Base-by-base conservation (phyloP, 2,888 invertebrate genomes). In the Napeogenes sylphis region DNA sequence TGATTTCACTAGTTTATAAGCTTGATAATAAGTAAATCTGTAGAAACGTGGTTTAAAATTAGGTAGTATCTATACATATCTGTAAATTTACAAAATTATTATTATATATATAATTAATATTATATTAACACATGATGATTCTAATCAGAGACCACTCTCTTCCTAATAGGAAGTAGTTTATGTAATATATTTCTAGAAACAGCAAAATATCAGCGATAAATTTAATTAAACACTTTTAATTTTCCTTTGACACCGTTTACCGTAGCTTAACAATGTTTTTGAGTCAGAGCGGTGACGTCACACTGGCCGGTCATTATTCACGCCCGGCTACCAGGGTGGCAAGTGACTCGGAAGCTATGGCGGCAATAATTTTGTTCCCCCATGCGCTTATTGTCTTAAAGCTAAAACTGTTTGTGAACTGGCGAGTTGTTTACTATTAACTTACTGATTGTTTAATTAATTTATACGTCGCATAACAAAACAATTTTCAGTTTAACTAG, bases 291-390 rank as follows among this genome's bases (percentile, higher is more conserved):
- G 42, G 67, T 69, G 73, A 73, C 75, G 75, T 75, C 75, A 74
- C 66, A 68, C 69, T 59, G 65, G 63, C 70, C 65, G 74, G 73
- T 72, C 77, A 81, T 81, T 80, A 77, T 76, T 81, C 79, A 81
- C 80, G 78, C 77, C 71, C 73, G 71, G 74, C 70, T 74, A 71
- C 69, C 73, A 72, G 79, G 80, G 79, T 82, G 82, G 70, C 70
- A 78, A 78, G 62, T 80, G 83, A 80, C 81, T 82, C 81, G 85
- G 83, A 87, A 85, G 82, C 83, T 82, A 85, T 87, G 83, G 85
- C 81, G 84, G 83, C 85, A 84, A 87, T 83, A 84, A 85, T 84
- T 86, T 84, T 76, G 83, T 79, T 82, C 80, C 71, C 71, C 70
- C 59, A 47, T 62, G 67, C 61, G 59, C 55, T 58, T 61, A 47